Conservation (phyloP, 2,888 invertebrate species). For the Pinctada fucata region DNA sequence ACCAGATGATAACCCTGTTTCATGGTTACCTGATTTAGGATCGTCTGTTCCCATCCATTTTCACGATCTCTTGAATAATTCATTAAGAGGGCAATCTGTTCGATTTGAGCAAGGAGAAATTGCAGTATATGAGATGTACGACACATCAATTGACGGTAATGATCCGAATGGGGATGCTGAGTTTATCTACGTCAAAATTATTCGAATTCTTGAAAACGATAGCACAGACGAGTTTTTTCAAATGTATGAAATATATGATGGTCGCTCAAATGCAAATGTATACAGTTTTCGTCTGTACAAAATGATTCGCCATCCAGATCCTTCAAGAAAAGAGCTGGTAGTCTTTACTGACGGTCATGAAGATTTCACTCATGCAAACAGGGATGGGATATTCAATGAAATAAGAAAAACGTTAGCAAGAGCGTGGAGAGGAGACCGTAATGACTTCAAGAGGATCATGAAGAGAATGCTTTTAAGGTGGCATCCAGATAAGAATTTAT, state of each 20-base stretch:
- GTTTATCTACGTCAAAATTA: constrained; percentile 29
- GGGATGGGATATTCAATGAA: constrained; percentile 14
- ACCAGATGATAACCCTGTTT: background rate
- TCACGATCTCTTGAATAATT: constrained; percentile 41
- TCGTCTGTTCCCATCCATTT: constrained; percentile 37
- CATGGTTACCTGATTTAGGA: constrained; percentile 41
- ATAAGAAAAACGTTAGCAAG: constrained; percentile 9
- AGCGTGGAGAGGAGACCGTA: constrained; percentile 14
- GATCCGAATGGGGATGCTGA: background rate
- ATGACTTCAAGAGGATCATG: constrained; percentile 28
- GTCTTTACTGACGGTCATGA: background rate
- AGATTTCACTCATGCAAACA: background rate
- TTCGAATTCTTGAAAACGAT: background rate
- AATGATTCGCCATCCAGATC: background rate
- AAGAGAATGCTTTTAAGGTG: constrained; percentile 53
- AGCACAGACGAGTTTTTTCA: background rate
- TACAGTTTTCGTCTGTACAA: constrained; percentile 18
- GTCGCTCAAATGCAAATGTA: constrained; percentile 8
- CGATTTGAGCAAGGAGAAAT: constrained; percentile 28
- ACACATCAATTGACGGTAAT: constrained; percentile 8
- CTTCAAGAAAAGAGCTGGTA: background rate
- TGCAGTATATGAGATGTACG: constrained; percentile 29
- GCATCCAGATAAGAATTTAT: constrained; percentile 60
- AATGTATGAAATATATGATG: constrained; percentile 22
- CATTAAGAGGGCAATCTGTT: constrained; percentile 7